Evolutionary conservation across 2,113 vertebrate genomes (phyloP), one percentile per base, ranked within the genome.

Genomic region (Oxygymnocypris stewartii): DNA sequence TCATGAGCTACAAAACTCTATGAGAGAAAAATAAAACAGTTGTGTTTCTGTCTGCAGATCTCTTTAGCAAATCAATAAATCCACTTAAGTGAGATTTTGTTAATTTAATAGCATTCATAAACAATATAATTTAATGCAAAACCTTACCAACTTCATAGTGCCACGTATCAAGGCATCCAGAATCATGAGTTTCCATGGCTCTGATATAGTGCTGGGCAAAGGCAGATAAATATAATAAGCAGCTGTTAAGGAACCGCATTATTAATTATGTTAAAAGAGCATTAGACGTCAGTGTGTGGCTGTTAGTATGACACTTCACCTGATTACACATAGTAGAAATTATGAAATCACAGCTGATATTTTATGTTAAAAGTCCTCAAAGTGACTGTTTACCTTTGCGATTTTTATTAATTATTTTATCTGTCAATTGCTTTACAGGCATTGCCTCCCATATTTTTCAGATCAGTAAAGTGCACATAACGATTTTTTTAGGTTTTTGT

Each of bases 181-280:
- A 91, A 98, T 90, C 97, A 98, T 96, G 90, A 99, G 95, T 91
- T 97, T 97, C 97, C 96, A 97, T 42, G 96, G 96, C 4, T 99
- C 96, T 31, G 96, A 93, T 86, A 98, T 89, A 2, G 95, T 93
- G 89, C 92, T 90, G 82, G 98, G 98, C 40, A 99, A 79, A 85
- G 98, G 97, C 85, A 95, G 92, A 94, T 98, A 98, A 49, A 97
- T 91, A 83, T 97, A 98, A 87, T 97, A 99, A 10, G 96, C 95
- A 42, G 84, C 80, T 80, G 95, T 92, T 44, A 94, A 83, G 37
- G 54, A 92, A 83, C 90, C 91, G 94, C 93, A 94, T 94, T 78
- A 12, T 82, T 54, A 25, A 25, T 6, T 23, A 35, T 5, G 20
- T n/a, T 61, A 65, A 44, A 78, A 6, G n/a, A 31, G n/a, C n/a